Conservation (phyloP, 2,113 vertebrate species). For the Dromiciops gliroides region DNA sequence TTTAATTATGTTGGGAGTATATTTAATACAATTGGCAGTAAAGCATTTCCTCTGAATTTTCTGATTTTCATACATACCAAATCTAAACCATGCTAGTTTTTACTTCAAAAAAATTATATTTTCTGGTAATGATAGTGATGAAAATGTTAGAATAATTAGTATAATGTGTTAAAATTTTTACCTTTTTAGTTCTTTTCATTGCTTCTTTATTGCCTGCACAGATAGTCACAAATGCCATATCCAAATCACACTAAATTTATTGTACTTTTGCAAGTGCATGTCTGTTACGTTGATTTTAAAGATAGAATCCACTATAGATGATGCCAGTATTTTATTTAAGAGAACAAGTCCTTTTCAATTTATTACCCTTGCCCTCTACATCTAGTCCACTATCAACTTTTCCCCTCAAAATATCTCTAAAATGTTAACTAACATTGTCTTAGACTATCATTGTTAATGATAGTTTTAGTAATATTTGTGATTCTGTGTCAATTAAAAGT, state of each 20-base stretch:
- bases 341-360: neutral
- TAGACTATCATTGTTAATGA: neutral
- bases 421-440: neutral
- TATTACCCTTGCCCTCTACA: neutral
- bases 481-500: neutral
- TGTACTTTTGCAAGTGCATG: slow-evolving; percentile 20
- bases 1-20: slow-evolving; percentile 56
- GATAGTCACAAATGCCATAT: slow-evolving; percentile 31
- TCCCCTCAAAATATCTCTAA: neutral
- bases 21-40: slow-evolving; percentile 9
- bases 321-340: neutral
- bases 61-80: neutral
- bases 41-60: slow-evolving; percentile 22
- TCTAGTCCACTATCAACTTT: neutral
- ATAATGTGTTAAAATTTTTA: slow-evolving; percentile 45
- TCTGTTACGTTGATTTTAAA: neutral
- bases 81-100: slow-evolving; percentile 46
- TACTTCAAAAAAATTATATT: slow-evolving; percentile 24
- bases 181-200: slow-evolving; percentile 46
- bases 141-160: slow-evolving; percentile 23
- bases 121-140: slow-evolving; percentile 25
- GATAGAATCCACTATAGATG: neutral
- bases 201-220: slow-evolving; percentile 10
- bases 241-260: slow-evolving; percentile 25
- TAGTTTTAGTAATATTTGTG: neutral